These are phyloP conservation scores for Megaleporinus macrocephalus DNA, from an alignment of 2,113 vertebrate species.

Conservation along the genomic window DNA sequence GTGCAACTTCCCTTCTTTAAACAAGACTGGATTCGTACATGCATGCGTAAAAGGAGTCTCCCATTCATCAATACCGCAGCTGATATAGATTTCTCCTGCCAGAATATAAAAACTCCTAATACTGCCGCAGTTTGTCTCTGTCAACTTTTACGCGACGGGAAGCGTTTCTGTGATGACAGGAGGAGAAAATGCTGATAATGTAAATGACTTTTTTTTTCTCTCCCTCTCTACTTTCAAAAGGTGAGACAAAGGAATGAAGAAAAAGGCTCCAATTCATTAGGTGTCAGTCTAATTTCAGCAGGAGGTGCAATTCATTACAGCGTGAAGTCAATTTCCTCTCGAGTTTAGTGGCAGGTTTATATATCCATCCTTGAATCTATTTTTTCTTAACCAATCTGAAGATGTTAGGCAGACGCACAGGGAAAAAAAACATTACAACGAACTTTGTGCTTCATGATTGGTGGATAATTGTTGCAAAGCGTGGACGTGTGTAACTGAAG, in stretches of 20 bases:
- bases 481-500: conserved; percentile 59
- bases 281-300: conserved; percentile 64
- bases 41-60: background rate
- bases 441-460: conserved; percentile 55
- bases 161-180: conserved; percentile 38
- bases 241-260: conserved; percentile 25
- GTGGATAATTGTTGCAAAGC: conserved; percentile 57
- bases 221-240: conserved; percentile 20
- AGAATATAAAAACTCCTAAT: background rate
- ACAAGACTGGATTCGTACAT: background rate
- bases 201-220: conserved; percentile 43
- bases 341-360: conserved; percentile 34
- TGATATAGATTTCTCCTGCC: background rate
- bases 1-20: too few species aligned
- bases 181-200: conserved; percentile 45
- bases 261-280: conserved; percentile 59
- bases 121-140: conserved; percentile 24
- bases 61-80: background rate
- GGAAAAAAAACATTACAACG: conserved; percentile 48
- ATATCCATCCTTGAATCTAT: conserved; percentile 7
- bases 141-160: conserved; percentile 36
- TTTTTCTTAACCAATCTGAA: conserved; percentile 14
- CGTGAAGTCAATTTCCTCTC: conserved; percentile 48
- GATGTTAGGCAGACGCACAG: background rate
- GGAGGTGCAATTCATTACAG: conserved; percentile 62